Percentiles rank a stretch among this genome's conserved stretches.
Evolutionary conservation across 2,113 vertebrate species (phyloP).

Genomic region (Apistogramma diplotaenia): DNA sequence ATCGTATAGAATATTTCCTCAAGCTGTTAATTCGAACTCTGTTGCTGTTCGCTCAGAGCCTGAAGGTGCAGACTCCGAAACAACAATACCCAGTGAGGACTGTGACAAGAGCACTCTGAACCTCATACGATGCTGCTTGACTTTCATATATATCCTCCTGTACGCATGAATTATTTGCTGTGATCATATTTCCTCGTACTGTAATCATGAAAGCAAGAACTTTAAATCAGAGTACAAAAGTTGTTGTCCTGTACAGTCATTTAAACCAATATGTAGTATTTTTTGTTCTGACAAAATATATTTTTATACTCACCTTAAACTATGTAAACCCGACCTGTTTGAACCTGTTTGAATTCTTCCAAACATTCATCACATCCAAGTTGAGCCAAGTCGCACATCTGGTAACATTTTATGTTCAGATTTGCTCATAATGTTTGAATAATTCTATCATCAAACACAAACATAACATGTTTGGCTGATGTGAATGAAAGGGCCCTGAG

Average conservation of each 20-base stretch:
- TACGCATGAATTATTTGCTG: too few species aligned
- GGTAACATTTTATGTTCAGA: neutral
- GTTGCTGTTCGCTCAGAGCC: too few species aligned
- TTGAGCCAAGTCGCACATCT: neutral
- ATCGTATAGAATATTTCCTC: too few species aligned
- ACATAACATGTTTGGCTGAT: neutral
- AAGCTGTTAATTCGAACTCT: too few species aligned
- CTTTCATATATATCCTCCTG: too few species aligned
- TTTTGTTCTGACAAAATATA: too few species aligned
- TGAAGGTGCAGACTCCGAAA: too few species aligned
- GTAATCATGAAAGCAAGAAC: neutral
- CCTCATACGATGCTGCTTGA: neutral
- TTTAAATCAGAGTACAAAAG: neutral
- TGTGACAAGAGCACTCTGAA: neutral
- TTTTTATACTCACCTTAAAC: too few species aligned
- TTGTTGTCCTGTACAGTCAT: neutral
- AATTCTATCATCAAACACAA: neutral
- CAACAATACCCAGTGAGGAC: too few species aligned
- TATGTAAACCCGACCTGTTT: neutral
- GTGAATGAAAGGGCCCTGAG: neutral
- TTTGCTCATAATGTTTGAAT: neutral
- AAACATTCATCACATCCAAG: neutral
- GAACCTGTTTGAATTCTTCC: neutral
- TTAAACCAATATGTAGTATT: neutral
- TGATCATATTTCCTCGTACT: neutral